Base-by-base conservation (phyloP, 1,140 invertebrate genomes). In the Epicauta chinensis region DNA sequence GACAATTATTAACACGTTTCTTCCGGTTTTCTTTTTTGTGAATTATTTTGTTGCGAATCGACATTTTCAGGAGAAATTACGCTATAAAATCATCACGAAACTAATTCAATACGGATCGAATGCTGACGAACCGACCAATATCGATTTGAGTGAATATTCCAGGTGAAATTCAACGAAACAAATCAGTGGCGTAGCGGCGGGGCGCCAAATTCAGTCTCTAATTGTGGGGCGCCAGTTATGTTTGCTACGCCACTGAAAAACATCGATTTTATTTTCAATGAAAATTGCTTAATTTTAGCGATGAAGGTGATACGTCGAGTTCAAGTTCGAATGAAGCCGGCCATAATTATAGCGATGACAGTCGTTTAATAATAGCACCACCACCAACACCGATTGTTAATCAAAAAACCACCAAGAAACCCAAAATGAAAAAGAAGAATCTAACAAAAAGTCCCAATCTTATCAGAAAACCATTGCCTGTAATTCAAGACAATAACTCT, bases 91-190 rank as follows among this genome's bases (percentile, higher is more conserved):
- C 58, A 78, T 91, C 16, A 80, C 80, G 53, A 81, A 87, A 67
- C 71, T 92, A 53, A 70, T 85, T 43, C 84, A 89, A 72, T 85
- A 87, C 72, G 89, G 89, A 2, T 92, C 89, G 1, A 91, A 81
- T 69, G 87, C 89, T 9, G 89, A 92, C 62, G 88, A 91, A 66
- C 89, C 89, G 14, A 82, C 84, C 0, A 91, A 91, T 69, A 89
- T 93, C 51, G 79, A 82, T 43, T 69, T 93, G 9, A 89, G 87
- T 29, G 88, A 91, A 72, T 90, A 91, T 65, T 89, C 88, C 0
- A 91, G 87, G 88, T 89, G 73, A 34, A 42, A 43, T 42, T 23
- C 2, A 7, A 44, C n/a, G n/a, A n/a, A n/a, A n/a, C n/a, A n/a
- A n/a, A n/a, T n/a, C n/a, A n/a, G n/a, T n/a, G n/a, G n/a, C n/a